Evolutionary conservation across 2,888 invertebrate genomes (phyloP).

Genomic region (Plemyria rubiginata): DNA sequence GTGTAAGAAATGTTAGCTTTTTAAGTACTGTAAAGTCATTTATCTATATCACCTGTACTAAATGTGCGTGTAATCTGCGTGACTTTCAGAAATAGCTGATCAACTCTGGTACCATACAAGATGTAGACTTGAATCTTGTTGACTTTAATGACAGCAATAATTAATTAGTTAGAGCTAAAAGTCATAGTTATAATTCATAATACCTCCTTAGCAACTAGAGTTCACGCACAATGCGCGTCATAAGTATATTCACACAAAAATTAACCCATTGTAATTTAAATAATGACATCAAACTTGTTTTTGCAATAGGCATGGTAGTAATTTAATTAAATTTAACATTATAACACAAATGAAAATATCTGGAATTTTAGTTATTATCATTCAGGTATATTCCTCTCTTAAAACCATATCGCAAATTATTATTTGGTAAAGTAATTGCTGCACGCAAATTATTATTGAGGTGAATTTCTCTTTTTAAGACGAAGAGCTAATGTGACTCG

Average conservation of each 20-base stretch:
- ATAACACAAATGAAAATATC: neutral
- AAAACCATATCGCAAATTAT: slow-evolving; percentile 21
- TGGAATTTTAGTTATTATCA: neutral
- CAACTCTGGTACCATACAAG: neutral
- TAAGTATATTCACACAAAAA: neutral
- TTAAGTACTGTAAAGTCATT: slow-evolving; percentile 8
- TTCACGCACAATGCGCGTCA: neutral
- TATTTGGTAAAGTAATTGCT: slow-evolving; percentile 9
- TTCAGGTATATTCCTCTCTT: slow-evolving; percentile 11
- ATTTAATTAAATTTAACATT: too few relatives aligned
- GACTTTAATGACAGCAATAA: too few relatives aligned
- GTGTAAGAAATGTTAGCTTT: slow-evolving; percentile 19
- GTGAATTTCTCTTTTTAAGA: too few relatives aligned
- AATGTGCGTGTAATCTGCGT: neutral
- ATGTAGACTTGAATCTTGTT: too few relatives aligned
- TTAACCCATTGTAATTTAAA: neutral
- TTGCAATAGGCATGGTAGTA: too few relatives aligned
- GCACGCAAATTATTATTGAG: slow-evolving; percentile 19
- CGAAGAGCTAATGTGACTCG: too few relatives aligned
- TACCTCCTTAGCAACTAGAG: neutral
- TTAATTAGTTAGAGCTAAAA: too few relatives aligned
- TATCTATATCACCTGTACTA: neutral
- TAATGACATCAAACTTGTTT: neutral
- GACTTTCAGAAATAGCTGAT: slow-evolving; percentile 3
- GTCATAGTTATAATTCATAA: too few relatives aligned